Conservation (phyloP, 2,888 invertebrate species). For the Cotesia congregata region DNA sequence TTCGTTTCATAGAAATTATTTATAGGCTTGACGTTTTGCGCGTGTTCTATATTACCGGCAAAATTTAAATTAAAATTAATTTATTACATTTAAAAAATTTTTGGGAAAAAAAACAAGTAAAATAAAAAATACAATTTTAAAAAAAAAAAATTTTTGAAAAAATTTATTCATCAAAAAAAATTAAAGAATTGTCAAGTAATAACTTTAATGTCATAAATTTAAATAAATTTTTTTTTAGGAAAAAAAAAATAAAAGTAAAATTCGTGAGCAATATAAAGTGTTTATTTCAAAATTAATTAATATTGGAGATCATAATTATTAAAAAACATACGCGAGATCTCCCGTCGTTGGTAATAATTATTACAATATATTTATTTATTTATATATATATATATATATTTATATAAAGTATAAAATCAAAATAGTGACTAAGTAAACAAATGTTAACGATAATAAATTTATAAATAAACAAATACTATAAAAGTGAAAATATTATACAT, state of each 20-base stretch:
- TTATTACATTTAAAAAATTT: no score
- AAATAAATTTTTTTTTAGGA: neutral
- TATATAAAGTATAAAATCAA: neutral
- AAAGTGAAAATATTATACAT: slow-evolving; percentile 6
- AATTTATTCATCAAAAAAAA: no score
- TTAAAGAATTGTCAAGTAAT: no score
- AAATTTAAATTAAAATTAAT: neutral
- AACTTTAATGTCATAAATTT: no score
- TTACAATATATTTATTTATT: slow-evolving; percentile 6
- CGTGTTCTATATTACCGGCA: no score
- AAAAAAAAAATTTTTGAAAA: no score
- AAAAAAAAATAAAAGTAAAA: neutral
- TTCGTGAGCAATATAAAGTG: slow-evolving; percentile 9
- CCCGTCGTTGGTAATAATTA: neutral
- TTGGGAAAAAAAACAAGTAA: no score
- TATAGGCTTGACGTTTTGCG: neutral
- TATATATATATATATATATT: neutral
- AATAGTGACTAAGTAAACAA: neutral
- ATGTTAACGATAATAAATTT: slow-evolving; percentile 13
- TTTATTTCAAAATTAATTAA: slow-evolving; percentile 1
- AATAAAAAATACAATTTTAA: no score
- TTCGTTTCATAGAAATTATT: neutral
- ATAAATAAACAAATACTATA: slow-evolving; percentile 9
- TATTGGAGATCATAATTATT: neutral
- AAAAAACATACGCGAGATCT: neutral